Percentiles rank a stretch among this genome's conserved stretches.
Conservation (phyloP, 2,888 invertebrate genomes). For the Sycophila texana region DNA sequence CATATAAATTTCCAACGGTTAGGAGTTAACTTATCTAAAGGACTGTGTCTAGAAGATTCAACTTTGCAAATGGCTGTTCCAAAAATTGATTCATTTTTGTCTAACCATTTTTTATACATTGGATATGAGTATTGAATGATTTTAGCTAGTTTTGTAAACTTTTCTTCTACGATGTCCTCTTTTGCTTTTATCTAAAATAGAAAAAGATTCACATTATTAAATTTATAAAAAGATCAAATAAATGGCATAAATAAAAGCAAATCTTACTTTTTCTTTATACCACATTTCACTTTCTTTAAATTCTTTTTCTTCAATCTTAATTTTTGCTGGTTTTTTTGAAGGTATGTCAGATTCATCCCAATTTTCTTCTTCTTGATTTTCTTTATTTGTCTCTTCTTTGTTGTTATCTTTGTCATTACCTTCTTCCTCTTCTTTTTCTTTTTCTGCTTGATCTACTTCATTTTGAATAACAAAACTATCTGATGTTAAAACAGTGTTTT, state of each 20-base stretch:
- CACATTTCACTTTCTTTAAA: slow-evolving; percentile 60
- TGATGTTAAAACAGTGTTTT: slow-evolving; percentile 65
- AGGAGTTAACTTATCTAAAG: slow-evolving; percentile 66
- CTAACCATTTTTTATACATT: slow-evolving; percentile 69
- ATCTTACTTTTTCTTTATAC: slow-evolving; percentile 68
- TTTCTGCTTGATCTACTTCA: slow-evolving; percentile 58
- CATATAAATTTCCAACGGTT: slow-evolving; percentile 73
- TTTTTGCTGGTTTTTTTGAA: slow-evolving; percentile 45
- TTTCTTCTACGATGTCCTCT: slow-evolving; percentile 66
- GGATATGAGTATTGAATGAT: slow-evolving; percentile 71
- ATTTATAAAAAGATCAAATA: slow-evolving; percentile 14
- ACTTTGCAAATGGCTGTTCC: slow-evolving; percentile 70
- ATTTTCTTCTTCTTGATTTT: slow-evolving; percentile 49
- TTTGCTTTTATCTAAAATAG: slow-evolving; percentile 68
- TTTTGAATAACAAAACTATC: slow-evolving; percentile 62
- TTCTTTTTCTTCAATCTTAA: slow-evolving; percentile 58
- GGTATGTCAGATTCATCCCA: slow-evolving; percentile 37
- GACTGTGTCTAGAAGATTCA: slow-evolving; percentile 65
- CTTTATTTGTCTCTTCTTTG: slow-evolving; percentile 27
- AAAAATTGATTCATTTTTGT: slow-evolving; percentile 63
- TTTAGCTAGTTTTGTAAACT: slow-evolving; percentile 69
- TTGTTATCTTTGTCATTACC: slow-evolving; percentile 34
- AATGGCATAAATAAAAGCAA: slow-evolving; percentile 9
- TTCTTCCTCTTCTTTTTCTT: slow-evolving; percentile 38
- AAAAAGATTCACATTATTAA: slow-evolving; percentile 4